Evolutionary conservation across 2,113 vertebrate species (phyloP).

Genomic region (Limanda limanda): DNA sequence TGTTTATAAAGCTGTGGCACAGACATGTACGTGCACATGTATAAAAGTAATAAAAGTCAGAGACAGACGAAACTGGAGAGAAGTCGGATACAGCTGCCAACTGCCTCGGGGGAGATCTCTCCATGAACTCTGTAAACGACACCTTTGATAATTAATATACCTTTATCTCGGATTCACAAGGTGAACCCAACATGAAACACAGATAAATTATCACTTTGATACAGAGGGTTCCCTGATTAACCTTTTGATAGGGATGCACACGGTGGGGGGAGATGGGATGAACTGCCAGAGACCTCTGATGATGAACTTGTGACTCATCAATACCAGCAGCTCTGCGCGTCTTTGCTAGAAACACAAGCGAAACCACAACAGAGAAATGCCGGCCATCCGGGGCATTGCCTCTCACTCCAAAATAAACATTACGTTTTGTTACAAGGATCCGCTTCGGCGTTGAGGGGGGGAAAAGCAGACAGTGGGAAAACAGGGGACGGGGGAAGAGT

Average conservation of each 20-base stretch:
- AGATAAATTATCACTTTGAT: conserved; percentile 63
- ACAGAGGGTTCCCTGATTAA: conserved; percentile 48
- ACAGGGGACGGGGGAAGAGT: conserved; percentile 18
- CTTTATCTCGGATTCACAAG: conserved; percentile 16
- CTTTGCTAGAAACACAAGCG: conserved; percentile 53
- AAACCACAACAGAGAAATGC: conserved; percentile 76
- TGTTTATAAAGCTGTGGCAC: neutral
- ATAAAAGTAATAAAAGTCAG: neutral
- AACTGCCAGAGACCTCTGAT: conserved; percentile 58
- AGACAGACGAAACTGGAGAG: conserved; percentile 43
- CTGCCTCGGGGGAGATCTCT: conserved; percentile 56
- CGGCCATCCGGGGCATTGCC: conserved; percentile 54
- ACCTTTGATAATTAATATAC: conserved; percentile 57
- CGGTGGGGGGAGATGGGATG: conserved; percentile 25
- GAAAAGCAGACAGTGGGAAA: conserved; percentile 36
- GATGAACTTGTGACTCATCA: conserved; percentile 69
- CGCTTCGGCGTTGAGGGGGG: conserved; percentile 15
- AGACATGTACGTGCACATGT: neutral
- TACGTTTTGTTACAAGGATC: conserved; percentile 57
- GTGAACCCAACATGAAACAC: conserved; percentile 45
- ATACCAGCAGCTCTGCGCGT: conserved; percentile 56
- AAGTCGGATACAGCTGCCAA: conserved; percentile 50
- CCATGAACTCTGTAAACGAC: conserved; percentile 57
- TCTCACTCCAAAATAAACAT: conserved; percentile 75
- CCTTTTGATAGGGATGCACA: conserved; percentile 44